phyloP scores from a whole-genome alignment of 2,797 vertebrate genomes.

The Liasis olivaceus region DNA sequence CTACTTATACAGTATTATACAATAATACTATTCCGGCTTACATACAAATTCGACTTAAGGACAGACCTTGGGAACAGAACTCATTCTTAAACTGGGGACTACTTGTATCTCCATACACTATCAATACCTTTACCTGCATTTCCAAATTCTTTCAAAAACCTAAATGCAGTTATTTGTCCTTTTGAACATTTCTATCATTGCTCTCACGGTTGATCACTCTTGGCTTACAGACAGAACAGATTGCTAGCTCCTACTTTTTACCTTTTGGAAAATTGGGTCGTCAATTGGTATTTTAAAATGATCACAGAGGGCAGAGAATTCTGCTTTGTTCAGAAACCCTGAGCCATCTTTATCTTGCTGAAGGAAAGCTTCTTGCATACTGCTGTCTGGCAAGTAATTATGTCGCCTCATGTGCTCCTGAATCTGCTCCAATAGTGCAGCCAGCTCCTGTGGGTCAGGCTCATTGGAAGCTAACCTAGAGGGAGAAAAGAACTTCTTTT shows the following conservation, averaged over 20 bases:
- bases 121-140: background rate
- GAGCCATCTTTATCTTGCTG: slow-evolving; percentile 62
- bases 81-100: no score
- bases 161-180: background rate
- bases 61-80: no score
- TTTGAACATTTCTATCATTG: background rate
- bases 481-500: background rate
- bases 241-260: slow-evolving; percentile 40
- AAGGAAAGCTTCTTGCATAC: slow-evolving; percentile 58
- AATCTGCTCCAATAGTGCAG: slow-evolving; percentile 57
- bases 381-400: slow-evolving; percentile 39
- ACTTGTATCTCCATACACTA: background rate
- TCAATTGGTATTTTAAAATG: slow-evolving; percentile 63
- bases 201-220: background rate
- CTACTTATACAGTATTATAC: no score
- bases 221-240: background rate
- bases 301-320: slow-evolving; percentile 67
- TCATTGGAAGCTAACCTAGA: slow-evolving; percentile 13
- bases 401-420: slow-evolving; percentile 66
- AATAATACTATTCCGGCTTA: no score
- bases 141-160: background rate
- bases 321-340: slow-evolving; percentile 65
- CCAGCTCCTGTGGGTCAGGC: slow-evolving; percentile 44
- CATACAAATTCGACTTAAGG: no score
- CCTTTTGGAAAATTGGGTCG: slow-evolving; percentile 67